phyloP scores from a whole-genome alignment of 2,888 invertebrate species.

The Melanostoma mellinum region DNA sequence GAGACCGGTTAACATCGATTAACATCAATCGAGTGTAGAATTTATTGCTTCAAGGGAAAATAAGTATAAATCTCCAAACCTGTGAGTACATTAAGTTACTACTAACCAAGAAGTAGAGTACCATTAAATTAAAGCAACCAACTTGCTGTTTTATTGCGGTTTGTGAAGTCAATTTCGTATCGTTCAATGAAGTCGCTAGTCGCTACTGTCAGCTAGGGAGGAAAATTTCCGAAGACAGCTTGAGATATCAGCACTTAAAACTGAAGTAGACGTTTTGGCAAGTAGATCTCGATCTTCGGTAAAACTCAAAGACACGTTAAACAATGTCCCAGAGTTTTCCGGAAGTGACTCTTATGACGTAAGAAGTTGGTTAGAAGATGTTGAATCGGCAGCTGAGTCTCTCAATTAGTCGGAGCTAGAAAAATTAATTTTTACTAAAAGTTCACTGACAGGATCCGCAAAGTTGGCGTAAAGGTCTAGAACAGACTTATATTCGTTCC shows the following conservation, averaged over 20 bases:
- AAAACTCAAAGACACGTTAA: neutral
- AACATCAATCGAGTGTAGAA: too few relatives aligned
- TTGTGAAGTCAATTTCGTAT: too few relatives aligned
- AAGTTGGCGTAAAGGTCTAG: too few relatives aligned
- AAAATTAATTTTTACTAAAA: too few relatives aligned
- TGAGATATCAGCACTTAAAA: neutral
- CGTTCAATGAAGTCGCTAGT: neutral
- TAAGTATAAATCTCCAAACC: too few relatives aligned
- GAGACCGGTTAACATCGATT: too few relatives aligned
- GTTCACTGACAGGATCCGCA: too few relatives aligned
- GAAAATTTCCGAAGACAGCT: neutral
- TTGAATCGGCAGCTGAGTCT: neutral
- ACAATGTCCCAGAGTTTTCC: neutral
- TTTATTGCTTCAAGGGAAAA: too few relatives aligned
- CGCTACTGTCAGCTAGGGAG: neutral
- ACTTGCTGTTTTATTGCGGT: too few relatives aligned
- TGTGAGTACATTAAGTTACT: neutral
- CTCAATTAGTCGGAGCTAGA: too few relatives aligned
- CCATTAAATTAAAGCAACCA: neutral
- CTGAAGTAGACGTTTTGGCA: neutral
- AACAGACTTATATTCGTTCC: too few relatives aligned
- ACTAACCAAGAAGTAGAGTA: neutral
- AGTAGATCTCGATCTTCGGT: neutral
- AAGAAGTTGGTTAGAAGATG: conserved; percentile 2
- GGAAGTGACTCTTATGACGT: neutral